A percentile compares a stretch with the other conserved stretches of the same genome.
Evolutionary conservation across 2,797 vertebrate species (phyloP).

Genomic region (Sciurus carolinensis): DNA sequence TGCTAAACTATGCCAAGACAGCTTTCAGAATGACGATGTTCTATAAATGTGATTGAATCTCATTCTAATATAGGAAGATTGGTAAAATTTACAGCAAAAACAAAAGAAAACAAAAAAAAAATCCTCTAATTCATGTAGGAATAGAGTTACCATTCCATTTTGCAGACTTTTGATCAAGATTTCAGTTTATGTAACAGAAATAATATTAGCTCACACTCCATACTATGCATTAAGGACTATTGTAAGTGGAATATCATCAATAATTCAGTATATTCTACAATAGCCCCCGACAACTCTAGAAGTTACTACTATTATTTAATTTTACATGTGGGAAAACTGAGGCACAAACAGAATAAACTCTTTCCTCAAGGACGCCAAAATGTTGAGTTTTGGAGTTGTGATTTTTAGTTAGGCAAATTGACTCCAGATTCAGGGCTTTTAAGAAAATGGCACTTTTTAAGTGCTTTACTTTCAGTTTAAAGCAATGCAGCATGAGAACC

Average conservation of each 20-base stretch:
- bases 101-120: too few species aligned
- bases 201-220: background rate
- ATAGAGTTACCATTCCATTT: background rate
- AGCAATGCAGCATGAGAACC: background rate
- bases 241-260: background rate
- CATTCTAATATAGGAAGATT: background rate
- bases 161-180: background rate
- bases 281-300: background rate
- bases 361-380: background rate
- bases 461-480: background rate
- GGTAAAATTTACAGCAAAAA: background rate
- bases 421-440: background rate
- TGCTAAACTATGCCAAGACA: background rate
- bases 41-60: background rate
- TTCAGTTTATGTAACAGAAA: background rate
- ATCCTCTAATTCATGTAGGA: background rate
- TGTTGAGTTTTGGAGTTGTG: background rate
- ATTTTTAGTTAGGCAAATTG: background rate
- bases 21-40: slow-evolving; percentile 28
- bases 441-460: background rate
- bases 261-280: background rate
- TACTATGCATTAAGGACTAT: background rate
- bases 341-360: background rate
- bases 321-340: background rate
- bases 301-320: background rate